These are phyloP conservation scores for Dolomedes plantarius DNA, from an alignment of 2,888 invertebrate species.

Conservation along the genomic window DNA sequence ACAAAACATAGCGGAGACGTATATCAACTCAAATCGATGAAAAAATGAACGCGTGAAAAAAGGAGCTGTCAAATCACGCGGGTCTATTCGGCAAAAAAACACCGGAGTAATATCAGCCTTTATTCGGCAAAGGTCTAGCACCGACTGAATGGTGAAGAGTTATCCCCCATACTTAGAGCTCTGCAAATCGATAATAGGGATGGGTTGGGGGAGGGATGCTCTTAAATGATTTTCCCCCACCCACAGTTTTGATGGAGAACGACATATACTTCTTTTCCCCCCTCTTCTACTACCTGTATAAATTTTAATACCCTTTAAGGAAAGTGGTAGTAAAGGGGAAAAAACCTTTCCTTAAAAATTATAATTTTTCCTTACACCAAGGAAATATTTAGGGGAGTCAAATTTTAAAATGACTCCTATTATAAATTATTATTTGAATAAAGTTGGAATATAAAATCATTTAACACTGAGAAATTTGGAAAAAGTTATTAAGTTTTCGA, in stretches of 20 bases:
- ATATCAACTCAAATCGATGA: too few species aligned
- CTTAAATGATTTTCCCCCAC: slow-evolving; percentile 3
- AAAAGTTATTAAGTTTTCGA: too few species aligned
- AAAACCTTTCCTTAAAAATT: too few species aligned
- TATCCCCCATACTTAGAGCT: slow-evolving; percentile 3
- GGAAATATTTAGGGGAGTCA: too few species aligned
- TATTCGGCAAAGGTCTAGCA: not conserved
- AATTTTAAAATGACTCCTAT: too few species aligned
- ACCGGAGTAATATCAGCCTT: not conserved
- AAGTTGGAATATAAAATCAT: too few species aligned
- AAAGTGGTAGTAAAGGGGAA: not conserved
- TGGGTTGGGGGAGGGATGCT: not conserved
- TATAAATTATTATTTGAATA: too few species aligned
- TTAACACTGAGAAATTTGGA: too few species aligned
- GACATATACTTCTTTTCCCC: not conserved
- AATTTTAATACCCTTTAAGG: not conserved
- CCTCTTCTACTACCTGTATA: not conserved
- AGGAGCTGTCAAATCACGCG: not conserved
- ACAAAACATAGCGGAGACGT: not conserved
- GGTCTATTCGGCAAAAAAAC: not conserved
- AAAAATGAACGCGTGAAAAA: not conserved
- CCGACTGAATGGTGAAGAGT: not conserved
- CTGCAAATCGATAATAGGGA: not conserved
- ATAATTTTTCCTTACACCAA: too few species aligned
- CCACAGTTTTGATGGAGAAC: not conserved